These are phyloP conservation scores for Albula goreensis DNA, from an alignment of 2,113 vertebrate genomes.

Conservation along the genomic window DNA sequence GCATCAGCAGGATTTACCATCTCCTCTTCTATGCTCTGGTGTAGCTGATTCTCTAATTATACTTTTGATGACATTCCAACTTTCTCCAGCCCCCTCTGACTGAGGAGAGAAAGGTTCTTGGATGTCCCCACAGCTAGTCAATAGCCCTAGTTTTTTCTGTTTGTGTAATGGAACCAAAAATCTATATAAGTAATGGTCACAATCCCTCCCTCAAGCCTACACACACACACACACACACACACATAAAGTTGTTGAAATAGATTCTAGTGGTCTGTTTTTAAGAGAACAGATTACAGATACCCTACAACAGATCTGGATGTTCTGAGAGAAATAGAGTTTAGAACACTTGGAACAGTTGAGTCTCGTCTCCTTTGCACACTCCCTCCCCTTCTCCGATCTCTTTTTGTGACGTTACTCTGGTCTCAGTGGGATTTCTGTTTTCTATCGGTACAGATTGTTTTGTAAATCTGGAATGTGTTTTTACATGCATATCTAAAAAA, in stretches of 20 bases:
- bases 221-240: background rate
- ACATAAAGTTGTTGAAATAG: background rate
- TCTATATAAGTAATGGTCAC: background rate
- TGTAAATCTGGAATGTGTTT: background rate
- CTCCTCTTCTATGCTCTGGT: slow-evolving; percentile 4
- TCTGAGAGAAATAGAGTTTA: background rate
- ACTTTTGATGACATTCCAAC: background rate
- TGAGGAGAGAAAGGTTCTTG: no score
- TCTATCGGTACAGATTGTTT: no score
- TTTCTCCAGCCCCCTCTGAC: background rate
- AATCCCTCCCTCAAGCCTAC: no score
- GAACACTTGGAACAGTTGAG: background rate
- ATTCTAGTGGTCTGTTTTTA: background rate
- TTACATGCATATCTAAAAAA: background rate
- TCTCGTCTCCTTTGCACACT: background rate
- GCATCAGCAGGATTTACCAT: slow-evolving; percentile 43
- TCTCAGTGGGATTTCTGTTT: no score
- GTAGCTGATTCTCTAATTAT: no score
- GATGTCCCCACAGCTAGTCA: no score
- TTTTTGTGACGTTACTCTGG: no score
- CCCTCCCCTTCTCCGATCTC: background rate
- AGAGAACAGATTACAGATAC: background rate
- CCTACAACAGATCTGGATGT: background rate
- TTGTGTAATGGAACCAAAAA: background rate
- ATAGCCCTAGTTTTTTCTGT: background rate